Base-by-base conservation (phyloP, 2,888 invertebrate genomes). In the Standfussiana lucernea region DNA sequence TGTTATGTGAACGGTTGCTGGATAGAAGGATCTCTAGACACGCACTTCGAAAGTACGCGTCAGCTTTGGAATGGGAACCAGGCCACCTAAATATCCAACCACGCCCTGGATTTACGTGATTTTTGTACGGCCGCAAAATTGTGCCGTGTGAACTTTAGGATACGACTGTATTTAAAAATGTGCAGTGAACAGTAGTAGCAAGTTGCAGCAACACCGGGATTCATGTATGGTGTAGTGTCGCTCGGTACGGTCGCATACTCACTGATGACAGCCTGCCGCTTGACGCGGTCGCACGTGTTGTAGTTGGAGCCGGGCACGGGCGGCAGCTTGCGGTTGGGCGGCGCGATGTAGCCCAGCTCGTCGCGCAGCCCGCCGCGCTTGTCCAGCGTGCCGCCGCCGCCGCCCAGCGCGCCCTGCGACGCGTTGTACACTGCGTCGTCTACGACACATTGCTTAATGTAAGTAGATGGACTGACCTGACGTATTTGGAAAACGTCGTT, bases 341-440 rank as follows among this genome's bases (percentile, higher is more conserved):
- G 99, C 0, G 99, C 99, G 94, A 99, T 99, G 96, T 99, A 99
- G 75, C 99, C 99, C 50, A 99, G 97, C 93, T 99, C 99, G 93
- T 99, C 99, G 47, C 99, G 97, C 47, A 99, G 97, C 0, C 96
- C 96, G 0, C 98, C 98, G 84, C 98, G 98, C 93, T 99, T 98
- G 96, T 98, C 98, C 92, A 99, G 94, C 0, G 99, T 98, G 77
- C 98, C 98, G 79, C 96, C 97, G 83, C 97, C 97, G 85, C 97
- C 97, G 92, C 97, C 98, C 75, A 95, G 83, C 0, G 94, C 94
- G 40, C 97, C 97, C 93, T 98, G 98, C 24, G 98, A 98, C 92
- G 98, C 98, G 96, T 98, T 98, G 97, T 99, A 99, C 79, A 99
- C 98, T 77, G 98, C 98, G 95, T 99, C 99, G 96, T 99, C 99